Evolutionary conservation across 1,140 invertebrate genomes (phyloP).

Genomic region (Diploscapter pachys): DNA sequence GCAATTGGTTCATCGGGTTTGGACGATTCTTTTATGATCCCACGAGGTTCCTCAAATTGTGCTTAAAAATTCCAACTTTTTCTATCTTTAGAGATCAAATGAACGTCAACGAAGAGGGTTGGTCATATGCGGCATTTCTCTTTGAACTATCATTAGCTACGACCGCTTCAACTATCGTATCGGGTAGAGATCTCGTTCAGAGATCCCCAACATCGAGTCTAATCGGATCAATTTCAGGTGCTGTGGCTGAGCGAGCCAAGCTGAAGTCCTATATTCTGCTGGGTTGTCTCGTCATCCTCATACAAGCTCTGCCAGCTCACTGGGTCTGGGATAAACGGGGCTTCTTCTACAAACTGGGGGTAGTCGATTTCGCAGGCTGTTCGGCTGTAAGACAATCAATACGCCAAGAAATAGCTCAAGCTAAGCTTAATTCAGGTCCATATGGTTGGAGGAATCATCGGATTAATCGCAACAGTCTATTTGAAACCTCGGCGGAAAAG

Average conservation of each 20-base stretch:
- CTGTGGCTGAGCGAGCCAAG: conserved; percentile 69
- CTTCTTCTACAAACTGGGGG: conserved; percentile 75
- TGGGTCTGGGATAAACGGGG: conserved; percentile 84
- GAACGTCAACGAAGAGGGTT: conserved; percentile 46
- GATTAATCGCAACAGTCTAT: conserved; percentile 81
- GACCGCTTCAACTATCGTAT: conserved; percentile 83
- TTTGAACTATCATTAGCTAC: conserved; percentile 80
- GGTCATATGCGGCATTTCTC: conserved; percentile 55
- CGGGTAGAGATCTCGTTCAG: conserved; percentile 65
- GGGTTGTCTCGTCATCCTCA: conserved; percentile 79
- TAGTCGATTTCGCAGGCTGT: conserved; percentile 83
- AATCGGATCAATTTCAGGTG: conserved; percentile 47
- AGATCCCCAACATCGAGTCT: conserved; percentile 3
- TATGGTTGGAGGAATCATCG: conserved; percentile 74
- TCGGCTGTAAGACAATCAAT: conserved; percentile 65
- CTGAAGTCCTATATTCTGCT: conserved; percentile 84
- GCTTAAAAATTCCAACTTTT: conserved; percentile 12
- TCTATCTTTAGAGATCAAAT: conserved; percentile 3
- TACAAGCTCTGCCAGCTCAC: conserved; percentile 87
- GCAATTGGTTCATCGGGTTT: conserved; percentile 70
- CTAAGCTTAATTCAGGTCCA: conserved; percentile 68
- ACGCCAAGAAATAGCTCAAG: conserved; percentile 7
- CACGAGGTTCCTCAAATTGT: conserved; percentile 21
- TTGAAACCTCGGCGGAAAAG: conserved; percentile 74
- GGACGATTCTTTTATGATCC: conserved; percentile 63